Conservation (phyloP, 1,140 invertebrate genomes). For the Papilio machaon region DNA sequence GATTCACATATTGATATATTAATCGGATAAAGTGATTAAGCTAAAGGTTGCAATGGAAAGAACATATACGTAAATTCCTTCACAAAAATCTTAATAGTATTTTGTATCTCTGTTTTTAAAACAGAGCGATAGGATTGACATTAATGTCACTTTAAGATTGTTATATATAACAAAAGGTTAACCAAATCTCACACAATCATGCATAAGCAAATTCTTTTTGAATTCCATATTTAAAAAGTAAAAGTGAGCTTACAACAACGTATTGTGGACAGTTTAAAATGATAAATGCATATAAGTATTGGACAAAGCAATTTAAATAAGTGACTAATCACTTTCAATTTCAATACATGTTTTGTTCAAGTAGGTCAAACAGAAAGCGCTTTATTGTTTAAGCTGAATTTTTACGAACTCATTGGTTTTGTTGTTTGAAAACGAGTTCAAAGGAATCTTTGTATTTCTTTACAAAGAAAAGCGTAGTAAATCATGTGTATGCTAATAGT, state of each 20-base stretch:
- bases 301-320: not conserved
- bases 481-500: not conserved
- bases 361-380: constrained; percentile 4
- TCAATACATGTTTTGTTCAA: constrained; percentile 5
- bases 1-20: no score
- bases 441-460: not conserved
- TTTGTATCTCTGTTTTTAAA: no score
- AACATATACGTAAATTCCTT: no score
- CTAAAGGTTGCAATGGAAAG: no score
- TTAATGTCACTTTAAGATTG: no score
- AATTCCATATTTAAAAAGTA: not conserved
- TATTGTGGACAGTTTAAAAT: not conserved
- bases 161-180: no score
- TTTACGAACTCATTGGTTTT: not conserved
- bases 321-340: not conserved
- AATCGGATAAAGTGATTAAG: no score
- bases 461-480: not conserved
- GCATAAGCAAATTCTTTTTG: not conserved
- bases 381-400: constrained; percentile 16
- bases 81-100: no score
- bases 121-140: no score
- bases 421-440: not conserved
- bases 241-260: not conserved
- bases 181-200: not conserved
- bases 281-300: not conserved